Conservation (phyloP, 2,888 invertebrate genomes). For the Arrhopalites spinosus region DNA sequence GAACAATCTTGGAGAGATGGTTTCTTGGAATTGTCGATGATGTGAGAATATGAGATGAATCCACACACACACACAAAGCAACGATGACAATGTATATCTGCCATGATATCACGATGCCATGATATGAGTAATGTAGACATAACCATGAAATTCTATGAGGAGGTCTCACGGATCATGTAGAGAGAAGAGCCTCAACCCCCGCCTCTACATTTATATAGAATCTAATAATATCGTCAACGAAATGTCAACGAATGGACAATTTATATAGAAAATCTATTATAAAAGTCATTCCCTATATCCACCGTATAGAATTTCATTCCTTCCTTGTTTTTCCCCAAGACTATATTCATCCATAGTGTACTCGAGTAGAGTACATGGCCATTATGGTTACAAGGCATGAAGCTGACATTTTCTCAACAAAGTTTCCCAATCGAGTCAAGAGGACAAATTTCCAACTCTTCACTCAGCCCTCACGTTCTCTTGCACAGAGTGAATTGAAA, state of each 20-base stretch:
- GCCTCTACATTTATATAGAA: background rate
- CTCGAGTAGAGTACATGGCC: background rate
- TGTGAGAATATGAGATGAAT: too few relatives aligned
- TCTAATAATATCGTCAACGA: slow-evolving; percentile 2
- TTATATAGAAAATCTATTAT: background rate
- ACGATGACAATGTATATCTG: too few relatives aligned
- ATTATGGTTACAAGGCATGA: background rate
- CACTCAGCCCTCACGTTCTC: background rate
- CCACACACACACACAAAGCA: too few relatives aligned
- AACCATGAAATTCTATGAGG: slow-evolving; percentile 4
- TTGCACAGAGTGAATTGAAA: background rate
- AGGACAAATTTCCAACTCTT: background rate
- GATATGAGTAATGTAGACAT: too few relatives aligned
- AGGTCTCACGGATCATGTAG: background rate
- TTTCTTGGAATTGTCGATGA: too few relatives aligned
- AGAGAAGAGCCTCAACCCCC: background rate
- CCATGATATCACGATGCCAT: too few relatives aligned
- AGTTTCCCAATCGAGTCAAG: background rate
- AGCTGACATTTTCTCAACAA: slow-evolving; percentile 14
- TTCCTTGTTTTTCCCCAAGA: background rate
- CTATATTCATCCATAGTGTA: background rate
- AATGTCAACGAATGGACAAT: slow-evolving; percentile 6
- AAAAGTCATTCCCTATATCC: background rate
- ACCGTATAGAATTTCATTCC: background rate
- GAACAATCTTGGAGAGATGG: too few relatives aligned